Percentiles rank a stretch among this genome's conserved stretches.
These are phyloP conservation scores for Incurvaria masculella DNA, from an alignment of 2,888 invertebrate genomes.

Conservation along the genomic window DNA sequence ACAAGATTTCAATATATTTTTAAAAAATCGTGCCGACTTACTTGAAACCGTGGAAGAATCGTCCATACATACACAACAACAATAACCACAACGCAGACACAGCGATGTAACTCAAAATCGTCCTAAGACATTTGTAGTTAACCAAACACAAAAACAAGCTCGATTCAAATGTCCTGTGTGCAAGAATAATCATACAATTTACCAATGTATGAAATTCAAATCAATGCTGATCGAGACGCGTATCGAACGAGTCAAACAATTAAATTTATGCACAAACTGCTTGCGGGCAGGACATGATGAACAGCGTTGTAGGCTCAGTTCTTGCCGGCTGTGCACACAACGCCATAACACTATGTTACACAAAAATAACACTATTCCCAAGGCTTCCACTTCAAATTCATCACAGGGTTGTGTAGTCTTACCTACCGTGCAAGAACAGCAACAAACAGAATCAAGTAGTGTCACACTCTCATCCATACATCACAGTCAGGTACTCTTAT, in stretches of 20 bases:
- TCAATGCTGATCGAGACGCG: constrained; percentile 8
- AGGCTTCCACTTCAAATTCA: constrained; percentile 9
- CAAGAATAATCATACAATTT: constrained; percentile 8
- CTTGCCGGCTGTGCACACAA: constrained; percentile 11
- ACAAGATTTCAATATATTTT: constrained; percentile 4
- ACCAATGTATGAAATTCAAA: constrained; percentile 14
- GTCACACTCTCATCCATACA: constrained; percentile 4
- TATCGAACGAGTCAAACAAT: constrained; percentile 10
- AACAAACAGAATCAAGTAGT: too few species aligned
- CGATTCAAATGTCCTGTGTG: constrained; percentile 7
- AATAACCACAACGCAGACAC: neutral
- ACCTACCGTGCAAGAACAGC: too few species aligned
- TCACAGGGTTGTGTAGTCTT: constrained; percentile 13
- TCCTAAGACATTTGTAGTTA: constrained; percentile 5
- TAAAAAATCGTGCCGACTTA: constrained; percentile 7
- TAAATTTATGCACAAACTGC: constrained; percentile 14
- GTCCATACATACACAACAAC: too few species aligned
- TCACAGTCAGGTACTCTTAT: constrained; percentile 1
- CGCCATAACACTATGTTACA: constrained; percentile 9
- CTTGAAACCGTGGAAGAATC: constrained; percentile 9
- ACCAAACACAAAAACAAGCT: constrained; percentile 1
- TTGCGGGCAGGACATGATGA: constrained; percentile 14
- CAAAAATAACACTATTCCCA: constrained; percentile 9
- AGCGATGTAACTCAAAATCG: constrained; percentile 4
- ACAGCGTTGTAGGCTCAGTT: constrained; percentile 10